These are phyloP conservation scores for Muschampia plurimacula DNA, from an alignment of 2,888 invertebrate species.

Conservation along the genomic window DNA sequence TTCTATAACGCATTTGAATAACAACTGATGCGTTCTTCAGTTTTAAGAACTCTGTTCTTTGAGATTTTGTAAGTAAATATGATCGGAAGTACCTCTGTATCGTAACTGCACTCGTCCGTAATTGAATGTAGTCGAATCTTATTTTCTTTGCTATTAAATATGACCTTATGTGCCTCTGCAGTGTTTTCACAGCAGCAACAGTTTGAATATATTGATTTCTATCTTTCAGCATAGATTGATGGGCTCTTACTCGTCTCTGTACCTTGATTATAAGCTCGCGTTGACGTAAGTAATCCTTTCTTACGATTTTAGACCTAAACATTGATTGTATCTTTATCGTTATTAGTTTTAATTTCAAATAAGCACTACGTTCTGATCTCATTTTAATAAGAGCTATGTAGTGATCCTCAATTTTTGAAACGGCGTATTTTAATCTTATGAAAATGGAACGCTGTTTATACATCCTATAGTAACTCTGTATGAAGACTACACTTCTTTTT, in stretches of 20 bases:
- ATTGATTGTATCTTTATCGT: constrained; percentile 77
- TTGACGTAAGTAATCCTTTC: constrained; percentile 61
- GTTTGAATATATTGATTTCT: constrained; percentile 65
- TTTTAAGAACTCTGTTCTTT: constrained; percentile 48
- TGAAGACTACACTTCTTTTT: constrained; percentile 57
- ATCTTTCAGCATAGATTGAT: constrained; percentile 63
- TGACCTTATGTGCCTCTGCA: constrained; percentile 82
- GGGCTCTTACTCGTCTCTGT: constrained; percentile 82
- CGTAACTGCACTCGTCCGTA: constrained; percentile 57
- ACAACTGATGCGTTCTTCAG: constrained; percentile 55
- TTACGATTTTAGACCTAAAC: constrained; percentile 72
- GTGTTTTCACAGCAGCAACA: constrained; percentile 64
- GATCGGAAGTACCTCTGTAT: constrained; percentile 60
- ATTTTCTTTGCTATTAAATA: constrained; percentile 58
- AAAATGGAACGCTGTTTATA: constrained; percentile 55
- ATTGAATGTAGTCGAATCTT: constrained; percentile 53
- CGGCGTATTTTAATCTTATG: constrained; percentile 58
- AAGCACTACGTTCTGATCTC: constrained; percentile 61
- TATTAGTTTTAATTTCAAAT: constrained; percentile 60
- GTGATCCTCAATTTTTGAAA: constrained; percentile 54
- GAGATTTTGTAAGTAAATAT: constrained; percentile 48
- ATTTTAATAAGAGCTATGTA: constrained; percentile 65
- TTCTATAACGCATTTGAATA: constrained; percentile 72
- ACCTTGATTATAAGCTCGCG: constrained; percentile 67
- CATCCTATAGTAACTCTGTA: constrained; percentile 79